These are phyloP conservation scores for Drosophila kambysellisi DNA, from an alignment of 2,888 invertebrate species.

Conservation along the genomic window DNA sequence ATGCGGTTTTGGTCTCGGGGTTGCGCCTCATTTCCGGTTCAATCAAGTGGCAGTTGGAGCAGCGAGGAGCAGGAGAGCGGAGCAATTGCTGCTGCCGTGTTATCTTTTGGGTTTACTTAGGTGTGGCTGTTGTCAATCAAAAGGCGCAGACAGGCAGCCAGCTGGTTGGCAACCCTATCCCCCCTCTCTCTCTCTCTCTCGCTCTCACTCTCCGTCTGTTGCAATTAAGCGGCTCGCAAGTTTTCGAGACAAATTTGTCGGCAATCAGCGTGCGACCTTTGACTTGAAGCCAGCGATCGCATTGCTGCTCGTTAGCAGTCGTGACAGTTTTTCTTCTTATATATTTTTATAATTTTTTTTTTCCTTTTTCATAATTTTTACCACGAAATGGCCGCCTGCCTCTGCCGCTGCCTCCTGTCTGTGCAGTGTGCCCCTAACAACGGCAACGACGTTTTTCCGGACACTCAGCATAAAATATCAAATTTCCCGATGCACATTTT, in stretches of 20 bases:
- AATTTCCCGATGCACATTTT: conserved; percentile 75
- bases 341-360: conserved; percentile 29
- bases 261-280: conserved; percentile 72
- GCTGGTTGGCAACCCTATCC: conserved; percentile 12
- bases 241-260: conserved; percentile 75
- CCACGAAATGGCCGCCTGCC: conserved; percentile 66
- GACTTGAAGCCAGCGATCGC: conserved; percentile 55
- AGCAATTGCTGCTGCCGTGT: conserved; percentile 10
- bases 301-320: conserved; percentile 76
- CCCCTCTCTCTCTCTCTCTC: not conserved
- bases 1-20: conserved; percentile 26
- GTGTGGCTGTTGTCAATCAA: conserved; percentile 79
- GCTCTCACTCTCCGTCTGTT: conserved; percentile 2
- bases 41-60: conserved; percentile 56
- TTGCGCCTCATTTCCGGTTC: conserved; percentile 76
- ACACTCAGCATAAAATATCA: conserved; percentile 69
- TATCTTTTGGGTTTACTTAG: conserved; percentile 61
- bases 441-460: conserved; percentile 49
- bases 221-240: conserved; percentile 75
- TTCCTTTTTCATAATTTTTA: conserved; percentile 71
- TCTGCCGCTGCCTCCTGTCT: conserved; percentile 8
- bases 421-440: conserved; percentile 10
- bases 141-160: conserved; percentile 71
- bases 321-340: conserved; percentile 73
- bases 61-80: conserved; percentile 11